Evolutionary conservation across 2,888 invertebrate genomes (phyloP), one percentile per base, ranked within the genome.

Genomic region (Dasypolia templi): DNA sequence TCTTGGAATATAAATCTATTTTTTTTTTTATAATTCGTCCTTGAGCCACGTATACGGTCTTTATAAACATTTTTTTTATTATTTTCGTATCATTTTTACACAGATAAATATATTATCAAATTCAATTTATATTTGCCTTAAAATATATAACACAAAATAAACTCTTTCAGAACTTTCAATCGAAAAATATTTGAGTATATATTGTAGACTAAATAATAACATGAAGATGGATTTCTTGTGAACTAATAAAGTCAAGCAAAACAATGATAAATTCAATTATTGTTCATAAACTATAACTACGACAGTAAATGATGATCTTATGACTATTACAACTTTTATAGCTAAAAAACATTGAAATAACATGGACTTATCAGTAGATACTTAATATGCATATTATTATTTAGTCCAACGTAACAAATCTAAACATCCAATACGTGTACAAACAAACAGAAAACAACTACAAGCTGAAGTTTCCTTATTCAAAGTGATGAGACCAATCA

Each of bases 81-180:
- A 65, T 75, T 80, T 73, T 74, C 19, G 44, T 73, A 64, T 53
- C 32, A 53, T 75, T 71, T 75, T 46, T 79, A 76, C 72, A 82
- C 58, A 44, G 76, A 75, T 86, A 86, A 78, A 78, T 81, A 84
- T 73, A 72, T 75, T 73, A 79, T 84, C 66, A 86, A 84, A 84
- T 72, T 65, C 61, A 64, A 72, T 75, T 83, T 77, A 74, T 71
- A 76, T 77, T 68, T 67, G 32, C 58, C 86, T 79, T 85, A 85
- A 69, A 80, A 66, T 79, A 81, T 67, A 39, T 75, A 79, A 84
- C 65, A 72, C 76, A 81, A 83, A 77, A 86, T 80, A 75, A 72
- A 72, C 17, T 49, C 74, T 69, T 70, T 74, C 55, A 72, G 68
- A 69, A 78, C 14, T 70, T 68, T 73, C 71, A 29, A 75, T 84